Conservation (phyloP, 2,888 invertebrate genomes). For the Leucozona laternaria region DNA sequence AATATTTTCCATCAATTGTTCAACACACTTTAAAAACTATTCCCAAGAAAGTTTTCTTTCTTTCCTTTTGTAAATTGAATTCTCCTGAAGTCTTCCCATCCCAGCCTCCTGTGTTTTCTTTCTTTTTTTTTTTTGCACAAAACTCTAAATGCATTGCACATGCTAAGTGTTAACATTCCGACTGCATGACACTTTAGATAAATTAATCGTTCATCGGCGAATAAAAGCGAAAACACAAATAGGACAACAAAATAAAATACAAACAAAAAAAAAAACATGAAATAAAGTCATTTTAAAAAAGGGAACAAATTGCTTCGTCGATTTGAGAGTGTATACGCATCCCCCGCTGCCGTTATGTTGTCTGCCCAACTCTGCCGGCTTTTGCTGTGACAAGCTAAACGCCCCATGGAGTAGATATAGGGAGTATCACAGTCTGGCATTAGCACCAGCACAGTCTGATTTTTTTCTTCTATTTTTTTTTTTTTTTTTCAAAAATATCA, state of each 20-base stretch:
- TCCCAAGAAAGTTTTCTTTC: background rate
- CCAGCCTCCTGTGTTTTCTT: background rate
- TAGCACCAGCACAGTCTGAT: slow-evolving; percentile 35
- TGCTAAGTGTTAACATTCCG: slow-evolving; percentile 72
- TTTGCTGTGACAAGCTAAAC: slow-evolving; percentile 8
- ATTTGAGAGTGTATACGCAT: slow-evolving; percentile 49
- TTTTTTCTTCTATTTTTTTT: background rate
- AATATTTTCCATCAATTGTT: slow-evolving; percentile 4
- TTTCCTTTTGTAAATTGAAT: background rate
- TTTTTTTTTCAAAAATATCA: background rate
- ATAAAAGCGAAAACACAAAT: slow-evolving; percentile 47
- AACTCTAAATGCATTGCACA: slow-evolving; percentile 51
- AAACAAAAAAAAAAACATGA: background rate
- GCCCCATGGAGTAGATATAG: background rate
- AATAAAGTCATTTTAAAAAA: slow-evolving; percentile 28
- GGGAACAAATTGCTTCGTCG: slow-evolving; percentile 67
- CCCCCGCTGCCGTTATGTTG: slow-evolving; percentile 52
- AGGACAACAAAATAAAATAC: slow-evolving; percentile 24
- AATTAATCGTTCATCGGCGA: slow-evolving; percentile 66
- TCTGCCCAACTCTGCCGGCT: background rate
- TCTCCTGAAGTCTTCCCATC: background rate
- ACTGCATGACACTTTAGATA: slow-evolving; percentile 73
- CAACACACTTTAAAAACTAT: background rate
- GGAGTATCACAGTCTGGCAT: background rate
- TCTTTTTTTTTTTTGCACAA: slow-evolving; percentile 1